phyloP scores from a whole-genome alignment of 2,888 invertebrate species.

The Drosophila engyochracea region DNA sequence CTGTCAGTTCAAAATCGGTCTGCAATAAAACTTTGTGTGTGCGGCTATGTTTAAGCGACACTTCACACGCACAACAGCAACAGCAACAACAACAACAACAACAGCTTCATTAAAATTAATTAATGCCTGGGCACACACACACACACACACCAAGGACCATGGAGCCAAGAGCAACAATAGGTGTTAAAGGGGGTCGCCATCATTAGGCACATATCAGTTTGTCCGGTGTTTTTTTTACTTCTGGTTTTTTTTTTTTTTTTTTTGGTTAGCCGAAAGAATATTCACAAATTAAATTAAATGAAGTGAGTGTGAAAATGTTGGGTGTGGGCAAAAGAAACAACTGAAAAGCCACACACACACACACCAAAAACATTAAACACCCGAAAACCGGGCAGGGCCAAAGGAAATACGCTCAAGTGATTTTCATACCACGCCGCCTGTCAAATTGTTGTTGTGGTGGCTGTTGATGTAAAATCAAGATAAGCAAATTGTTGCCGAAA shows the following conservation, averaged over 20 bases:
- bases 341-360: conserved; percentile 50
- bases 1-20: conserved; percentile 60
- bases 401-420: conserved; percentile 82
- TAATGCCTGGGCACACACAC: conserved; percentile 78
- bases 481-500: conserved; percentile 80
- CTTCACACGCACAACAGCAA: conserved; percentile 63
- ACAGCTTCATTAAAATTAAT: conserved; percentile 83
- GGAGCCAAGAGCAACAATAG: conserved; percentile 26
- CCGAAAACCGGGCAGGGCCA: conserved; percentile 48
- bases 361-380: conserved; percentile 58
- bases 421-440: conserved; percentile 61
- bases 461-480: conserved; percentile 76
- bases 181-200: conserved; percentile 60
- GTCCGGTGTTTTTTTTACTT: conserved; percentile 13
- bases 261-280: conserved; percentile 58
- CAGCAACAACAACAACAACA: conserved; percentile 56
- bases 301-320: conserved; percentile 78
- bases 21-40: conserved; percentile 52
- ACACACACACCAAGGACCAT: conserved; percentile 46
- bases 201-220: conserved; percentile 73
- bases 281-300: conserved; percentile 81
- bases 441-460: conserved; percentile 46
- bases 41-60: conserved; percentile 57
- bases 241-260: conserved; percentile 5
- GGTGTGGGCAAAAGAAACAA: conserved; percentile 39